Percentiles rank a stretch among this genome's conserved stretches.
These are phyloP conservation scores for Engraulis encrasicolus DNA, from an alignment of 2,113 vertebrate genomes.

Conservation along the genomic window DNA sequence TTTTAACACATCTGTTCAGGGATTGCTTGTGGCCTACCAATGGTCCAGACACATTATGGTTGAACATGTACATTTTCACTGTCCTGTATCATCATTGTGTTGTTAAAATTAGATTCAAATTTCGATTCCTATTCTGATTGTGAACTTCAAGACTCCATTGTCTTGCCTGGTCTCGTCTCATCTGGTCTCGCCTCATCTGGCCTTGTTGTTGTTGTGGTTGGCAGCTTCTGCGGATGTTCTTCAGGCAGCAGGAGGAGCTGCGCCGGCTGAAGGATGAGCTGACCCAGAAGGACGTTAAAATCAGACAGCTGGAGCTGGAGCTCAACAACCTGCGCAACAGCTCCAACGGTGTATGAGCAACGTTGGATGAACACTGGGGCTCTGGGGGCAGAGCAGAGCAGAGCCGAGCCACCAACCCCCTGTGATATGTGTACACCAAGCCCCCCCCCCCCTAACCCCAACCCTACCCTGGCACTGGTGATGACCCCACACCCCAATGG, in stretches of 20 bases:
- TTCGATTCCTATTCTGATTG: too few relatives aligned
- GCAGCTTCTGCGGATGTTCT: conserved; percentile 96
- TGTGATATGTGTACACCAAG: conserved; percentile 34
- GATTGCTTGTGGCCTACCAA: too few relatives aligned
- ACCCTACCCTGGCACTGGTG: conserved; percentile 50
- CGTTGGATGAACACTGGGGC: conserved; percentile 48
- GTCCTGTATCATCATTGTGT: too few relatives aligned
- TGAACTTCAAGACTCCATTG: too few relatives aligned
- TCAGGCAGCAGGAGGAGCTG: conserved; percentile 95
- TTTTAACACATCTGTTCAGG: too few relatives aligned
- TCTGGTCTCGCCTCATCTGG: background rate
- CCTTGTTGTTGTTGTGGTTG: conserved; percentile 34
- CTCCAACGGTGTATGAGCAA: conserved; percentile 87
- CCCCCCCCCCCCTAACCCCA: too few relatives aligned
- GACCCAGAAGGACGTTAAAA: conserved; percentile 86
- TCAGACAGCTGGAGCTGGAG: conserved; percentile 95
- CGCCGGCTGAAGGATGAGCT: conserved; percentile 91
- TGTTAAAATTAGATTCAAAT: too few relatives aligned
- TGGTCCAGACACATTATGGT: too few relatives aligned
- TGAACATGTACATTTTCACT: too few relatives aligned
- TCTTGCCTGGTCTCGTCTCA: background rate
- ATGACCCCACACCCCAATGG: conserved; percentile 50
- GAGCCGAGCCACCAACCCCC: too few relatives aligned
- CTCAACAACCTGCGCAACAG: conserved; percentile 93
- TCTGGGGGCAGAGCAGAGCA: background rate